A percentile compares a stretch with the other conserved stretches of the same genome.
Conservation (phyloP, 1,140 invertebrate genomes). For the Drosophila cardini region DNA sequence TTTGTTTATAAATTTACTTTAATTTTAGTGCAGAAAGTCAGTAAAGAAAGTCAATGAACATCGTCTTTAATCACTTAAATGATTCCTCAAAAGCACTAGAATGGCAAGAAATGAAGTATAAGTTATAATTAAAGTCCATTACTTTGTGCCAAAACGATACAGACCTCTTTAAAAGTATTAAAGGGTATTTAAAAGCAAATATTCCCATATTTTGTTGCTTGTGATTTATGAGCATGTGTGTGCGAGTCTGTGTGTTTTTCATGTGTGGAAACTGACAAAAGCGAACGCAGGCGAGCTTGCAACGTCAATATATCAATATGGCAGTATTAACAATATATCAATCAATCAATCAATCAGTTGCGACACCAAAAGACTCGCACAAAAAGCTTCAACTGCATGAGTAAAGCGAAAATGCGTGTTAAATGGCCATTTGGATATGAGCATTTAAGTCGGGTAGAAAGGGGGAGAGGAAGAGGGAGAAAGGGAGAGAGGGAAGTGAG, state of each 20-base stretch:
- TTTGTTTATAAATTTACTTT: too few relatives aligned
- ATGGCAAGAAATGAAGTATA: too few relatives aligned
- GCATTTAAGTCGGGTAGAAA: slow-evolving; percentile 6
- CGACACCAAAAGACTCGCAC: slow-evolving; percentile 2
- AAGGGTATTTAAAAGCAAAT: slow-evolving; percentile 15
- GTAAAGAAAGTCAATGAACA: too few relatives aligned
- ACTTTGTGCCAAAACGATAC: too few relatives aligned
- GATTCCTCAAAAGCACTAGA: too few relatives aligned
- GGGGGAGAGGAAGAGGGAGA: background rate
- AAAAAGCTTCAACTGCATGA: background rate
- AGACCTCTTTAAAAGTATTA: background rate
- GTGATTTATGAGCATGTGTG: slow-evolving; percentile 27
- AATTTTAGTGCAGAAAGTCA: too few relatives aligned
- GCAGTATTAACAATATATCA: slow-evolving; percentile 1
- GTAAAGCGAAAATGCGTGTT: background rate
- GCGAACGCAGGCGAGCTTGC: slow-evolving; percentile 13
- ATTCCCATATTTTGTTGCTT: background rate
- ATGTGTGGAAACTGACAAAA: background rate
- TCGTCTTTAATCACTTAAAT: too few relatives aligned
- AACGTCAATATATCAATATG: slow-evolving; percentile 50
- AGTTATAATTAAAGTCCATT: too few relatives aligned
- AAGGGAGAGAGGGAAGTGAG: too few relatives aligned
- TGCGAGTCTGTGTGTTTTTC: background rate
- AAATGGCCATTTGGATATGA: background rate
- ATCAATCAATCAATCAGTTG: slow-evolving; percentile 11